Conservation (phyloP, 2,888 invertebrate species). For the Nephrotoma flavescens region DNA sequence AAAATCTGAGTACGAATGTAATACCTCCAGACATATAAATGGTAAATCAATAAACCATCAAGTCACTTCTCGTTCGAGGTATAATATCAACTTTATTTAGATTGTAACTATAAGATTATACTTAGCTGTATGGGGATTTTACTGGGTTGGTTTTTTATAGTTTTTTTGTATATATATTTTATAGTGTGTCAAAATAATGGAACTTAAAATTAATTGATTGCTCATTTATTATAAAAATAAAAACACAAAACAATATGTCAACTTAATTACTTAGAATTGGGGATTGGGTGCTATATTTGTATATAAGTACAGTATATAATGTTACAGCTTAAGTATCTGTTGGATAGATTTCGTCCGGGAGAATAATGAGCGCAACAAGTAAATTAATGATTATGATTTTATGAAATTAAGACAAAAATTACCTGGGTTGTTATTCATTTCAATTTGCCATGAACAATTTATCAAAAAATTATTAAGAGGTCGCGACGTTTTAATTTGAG, state of each 20-base stretch:
- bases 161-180: background rate
- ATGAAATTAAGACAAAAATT: background rate
- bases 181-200: background rate
- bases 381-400: background rate
- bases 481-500: background rate
- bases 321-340: background rate
- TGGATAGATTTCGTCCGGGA: background rate
- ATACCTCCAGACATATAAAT: background rate
- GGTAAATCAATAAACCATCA: background rate
- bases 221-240: background rate
- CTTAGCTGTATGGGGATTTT: background rate
- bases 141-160: background rate
- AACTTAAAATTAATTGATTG: background rate
- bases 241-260: background rate
- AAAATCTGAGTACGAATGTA: background rate
- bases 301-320: background rate
- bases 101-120: background rate
- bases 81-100: background rate
- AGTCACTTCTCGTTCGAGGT: background rate
- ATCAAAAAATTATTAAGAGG: background rate
- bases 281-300: background rate
- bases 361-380: background rate
- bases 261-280: background rate
- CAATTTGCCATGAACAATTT: background rate
- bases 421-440: background rate